phyloP scores from a whole-genome alignment of 2,113 vertebrate genomes.

The Tragelaphus strepsiceros region DNA sequence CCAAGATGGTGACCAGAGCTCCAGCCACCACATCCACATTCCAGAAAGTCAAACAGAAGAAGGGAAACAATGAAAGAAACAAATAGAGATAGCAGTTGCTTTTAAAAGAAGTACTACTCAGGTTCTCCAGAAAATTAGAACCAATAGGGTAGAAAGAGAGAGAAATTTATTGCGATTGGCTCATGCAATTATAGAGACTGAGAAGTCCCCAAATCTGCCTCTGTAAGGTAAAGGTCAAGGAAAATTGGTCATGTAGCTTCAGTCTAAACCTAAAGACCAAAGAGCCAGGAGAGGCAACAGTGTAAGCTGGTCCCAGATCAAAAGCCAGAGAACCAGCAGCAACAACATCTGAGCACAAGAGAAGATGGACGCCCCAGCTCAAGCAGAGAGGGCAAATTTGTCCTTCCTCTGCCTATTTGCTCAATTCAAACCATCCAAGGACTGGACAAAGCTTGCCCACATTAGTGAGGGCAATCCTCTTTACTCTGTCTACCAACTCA shows the following conservation, averaged over 20 bases:
- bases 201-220: background rate
- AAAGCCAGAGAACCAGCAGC: background rate
- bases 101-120: background rate
- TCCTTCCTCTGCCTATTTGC: background rate
- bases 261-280: background rate
- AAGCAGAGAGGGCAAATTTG: background rate
- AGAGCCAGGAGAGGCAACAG: background rate
- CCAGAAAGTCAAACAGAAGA: background rate
- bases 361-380: background rate
- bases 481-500: background rate
- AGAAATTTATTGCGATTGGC: background rate
- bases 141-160: background rate
- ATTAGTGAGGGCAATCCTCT: background rate
- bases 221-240: background rate
- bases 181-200: background rate
- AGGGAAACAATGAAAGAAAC: background rate
- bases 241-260: background rate
- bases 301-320: background rate
- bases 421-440: background rate
- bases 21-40: background rate
- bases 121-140: background rate
- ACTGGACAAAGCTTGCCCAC: no score
- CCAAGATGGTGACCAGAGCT: background rate
- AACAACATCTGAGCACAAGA: background rate
- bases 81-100: background rate